Evolutionary conservation across 1,140 invertebrate species (phyloP), one percentile per base, ranked within the genome.

Genomic region (Tribolium madens): DNA sequence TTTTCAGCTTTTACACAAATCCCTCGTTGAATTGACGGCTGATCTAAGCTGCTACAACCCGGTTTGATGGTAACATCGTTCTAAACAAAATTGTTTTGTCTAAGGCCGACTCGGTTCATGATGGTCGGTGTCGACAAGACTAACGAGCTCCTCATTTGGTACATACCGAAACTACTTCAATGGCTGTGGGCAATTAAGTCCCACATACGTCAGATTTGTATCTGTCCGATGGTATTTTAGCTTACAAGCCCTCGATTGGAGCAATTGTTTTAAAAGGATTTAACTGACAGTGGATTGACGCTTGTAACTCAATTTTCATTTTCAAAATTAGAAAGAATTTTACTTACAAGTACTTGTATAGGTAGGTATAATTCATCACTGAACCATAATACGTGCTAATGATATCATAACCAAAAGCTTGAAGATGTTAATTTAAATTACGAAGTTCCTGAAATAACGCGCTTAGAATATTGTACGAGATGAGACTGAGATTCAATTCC

Each of bases 201-300:
- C 57, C 57, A 64, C 57, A 64, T 64, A 64, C 57, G 57, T 64
- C 57, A 64, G 57, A 64, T 64, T 64, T 64, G 57, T 64, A 64
- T 64, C 57, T 64, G 57, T 64, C 57, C 12, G 57, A 33, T 33
- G 57, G n/a, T 64, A 64, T 64, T 26, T 21, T 1, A 10, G 14
- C 21, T 31, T 50, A 14, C 10, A n/a, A 12, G 18, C 9, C 6
- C n/a, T 26, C 15, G 52, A 57, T 57, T 57, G 10, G 18, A 10
- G 15, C 10, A 53, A 9, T 53, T 53, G n/a, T 53, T 53, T 14
- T 53, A 15, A n/a, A 17, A 15, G 15, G 12, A 47, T 47, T 47
- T 42, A 7, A 57, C 9, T 57, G 52, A 57, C 52, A 26, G 52
- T 13, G 15, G 13, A 57, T 57, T n/a, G 36, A 42, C 4, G n/a